These are phyloP conservation scores for Drosophila jambulina DNA, from an alignment of 1,140 invertebrate species.

Conservation along the genomic window DNA sequence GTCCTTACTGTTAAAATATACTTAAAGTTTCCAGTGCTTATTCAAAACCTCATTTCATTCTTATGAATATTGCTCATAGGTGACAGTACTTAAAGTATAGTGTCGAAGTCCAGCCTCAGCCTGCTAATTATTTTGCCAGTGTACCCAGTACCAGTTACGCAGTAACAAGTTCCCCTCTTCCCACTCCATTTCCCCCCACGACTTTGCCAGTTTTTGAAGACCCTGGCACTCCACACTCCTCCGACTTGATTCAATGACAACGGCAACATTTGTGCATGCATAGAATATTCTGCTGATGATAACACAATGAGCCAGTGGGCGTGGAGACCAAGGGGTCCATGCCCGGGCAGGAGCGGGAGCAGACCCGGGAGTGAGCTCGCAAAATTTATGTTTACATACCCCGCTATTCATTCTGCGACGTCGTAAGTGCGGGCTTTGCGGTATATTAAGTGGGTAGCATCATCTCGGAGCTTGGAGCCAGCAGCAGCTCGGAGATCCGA, in stretches of 20 bases:
- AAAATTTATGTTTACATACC: conserved; percentile 84
- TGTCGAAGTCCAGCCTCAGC: not conserved
- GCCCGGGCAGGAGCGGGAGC: not conserved
- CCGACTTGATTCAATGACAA: conserved; percentile 79
- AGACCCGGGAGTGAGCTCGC: conserved; percentile 59
- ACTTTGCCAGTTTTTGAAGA: conserved; percentile 37
- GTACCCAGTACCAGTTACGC: conserved; percentile 14
- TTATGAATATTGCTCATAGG: no score
- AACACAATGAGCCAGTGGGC: conserved; percentile 65
- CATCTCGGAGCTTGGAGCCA: conserved; percentile 42
- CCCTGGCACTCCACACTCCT: conserved; percentile 22
- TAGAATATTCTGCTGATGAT: conserved; percentile 82
- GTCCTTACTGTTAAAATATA: not conserved
- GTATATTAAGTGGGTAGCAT: conserved; percentile 80
- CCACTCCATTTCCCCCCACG: conserved; percentile 5
- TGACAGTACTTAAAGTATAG: no score
- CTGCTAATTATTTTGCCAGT: not conserved
- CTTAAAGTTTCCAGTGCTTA: accelerated
- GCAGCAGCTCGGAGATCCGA: not conserved
- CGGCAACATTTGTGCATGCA: conserved; percentile 82
- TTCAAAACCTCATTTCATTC: no score
- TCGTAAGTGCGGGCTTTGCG: conserved; percentile 80
- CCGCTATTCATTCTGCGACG: conserved; percentile 76
- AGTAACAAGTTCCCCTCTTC: conserved; percentile 11
- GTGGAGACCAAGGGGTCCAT: not conserved